phyloP scores from a whole-genome alignment of 2,797 vertebrate genomes.

The Pseudochromis fuscus region DNA sequence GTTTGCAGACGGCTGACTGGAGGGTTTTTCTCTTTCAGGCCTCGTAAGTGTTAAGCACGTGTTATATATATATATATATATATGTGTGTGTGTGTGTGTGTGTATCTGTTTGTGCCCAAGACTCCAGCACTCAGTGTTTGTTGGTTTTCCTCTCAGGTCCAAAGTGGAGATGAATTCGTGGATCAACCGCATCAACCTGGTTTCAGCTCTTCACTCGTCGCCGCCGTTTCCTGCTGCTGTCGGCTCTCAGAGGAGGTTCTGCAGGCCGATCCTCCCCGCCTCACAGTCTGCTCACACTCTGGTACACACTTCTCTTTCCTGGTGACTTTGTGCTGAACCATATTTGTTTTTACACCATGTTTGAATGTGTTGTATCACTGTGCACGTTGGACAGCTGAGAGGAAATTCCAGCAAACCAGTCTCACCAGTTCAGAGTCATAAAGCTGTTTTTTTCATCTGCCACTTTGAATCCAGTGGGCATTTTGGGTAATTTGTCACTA shows the following conservation, averaged over 20 bases:
- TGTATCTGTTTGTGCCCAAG: background rate
- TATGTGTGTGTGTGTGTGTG: background rate
- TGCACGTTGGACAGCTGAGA: too few relatives aligned
- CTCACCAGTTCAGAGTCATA: too few relatives aligned
- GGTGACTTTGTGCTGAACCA: background rate
- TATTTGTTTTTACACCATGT: background rate
- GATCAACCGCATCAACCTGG: constrained; percentile 93
- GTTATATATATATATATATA: background rate
- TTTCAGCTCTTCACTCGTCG: constrained; percentile 90
- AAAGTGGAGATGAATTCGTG: constrained; percentile 92
- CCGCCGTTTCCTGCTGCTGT: constrained; percentile 93
- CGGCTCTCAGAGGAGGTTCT: constrained; percentile 91
- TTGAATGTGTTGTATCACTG: background rate
- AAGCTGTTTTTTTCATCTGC: too few relatives aligned
- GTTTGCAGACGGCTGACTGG: constrained; percentile 93
- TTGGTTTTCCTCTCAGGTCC: constrained; percentile 70
- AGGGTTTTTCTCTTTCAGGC: constrained; percentile 88
- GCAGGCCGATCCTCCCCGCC: constrained; percentile 90
- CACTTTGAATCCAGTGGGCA: background rate
- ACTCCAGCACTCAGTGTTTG: background rate
- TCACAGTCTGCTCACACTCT: constrained; percentile 78
- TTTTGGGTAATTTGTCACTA: background rate
- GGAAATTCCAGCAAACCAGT: too few relatives aligned
- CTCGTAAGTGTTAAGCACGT: constrained; percentile 72
- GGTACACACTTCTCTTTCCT: constrained; percentile 54